These are phyloP conservation scores for Ctenicera cuprea DNA, from an alignment of 2,888 invertebrate species.

Conservation along the genomic window DNA sequence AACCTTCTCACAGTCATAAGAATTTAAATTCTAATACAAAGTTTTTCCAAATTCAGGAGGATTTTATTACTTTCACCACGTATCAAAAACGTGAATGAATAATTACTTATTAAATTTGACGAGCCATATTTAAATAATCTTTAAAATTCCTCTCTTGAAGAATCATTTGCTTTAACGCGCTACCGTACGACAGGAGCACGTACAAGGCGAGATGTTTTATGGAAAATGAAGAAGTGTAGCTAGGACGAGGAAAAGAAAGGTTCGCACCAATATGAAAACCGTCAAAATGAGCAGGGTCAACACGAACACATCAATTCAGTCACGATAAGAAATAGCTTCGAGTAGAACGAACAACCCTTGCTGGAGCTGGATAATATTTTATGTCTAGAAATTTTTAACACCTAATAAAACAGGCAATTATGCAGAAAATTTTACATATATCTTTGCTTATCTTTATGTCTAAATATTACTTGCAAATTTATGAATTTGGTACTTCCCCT, in stretches of 20 bases:
- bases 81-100: too few species aligned
- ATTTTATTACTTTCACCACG: too few species aligned
- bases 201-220: conserved; percentile 10
- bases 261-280: conserved; percentile 30
- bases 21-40: too few species aligned
- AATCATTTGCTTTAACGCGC: background rate
- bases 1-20: too few species aligned
- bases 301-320: conserved; percentile 32
- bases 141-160: background rate
- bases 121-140: too few species aligned
- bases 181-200: background rate
- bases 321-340: conserved; percentile 26
- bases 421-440: background rate
- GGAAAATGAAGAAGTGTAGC: conserved; percentile 20
- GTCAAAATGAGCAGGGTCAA: conserved; percentile 37
- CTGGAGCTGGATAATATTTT: conserved; percentile 14
- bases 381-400: conserved; percentile 14
- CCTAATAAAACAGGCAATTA: conserved; percentile 19
- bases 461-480: too few species aligned
- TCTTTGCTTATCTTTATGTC: too few species aligned
- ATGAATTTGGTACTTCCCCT: too few species aligned
- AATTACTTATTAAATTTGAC: too few species aligned
- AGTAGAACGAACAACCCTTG: background rate
- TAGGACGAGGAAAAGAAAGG: conserved; percentile 22
- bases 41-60: too few species aligned